Evolutionary conservation across 2,888 invertebrate species (phyloP), one percentile per base, ranked within the genome.

Genomic region (Caenorhabditis afra): DNA sequence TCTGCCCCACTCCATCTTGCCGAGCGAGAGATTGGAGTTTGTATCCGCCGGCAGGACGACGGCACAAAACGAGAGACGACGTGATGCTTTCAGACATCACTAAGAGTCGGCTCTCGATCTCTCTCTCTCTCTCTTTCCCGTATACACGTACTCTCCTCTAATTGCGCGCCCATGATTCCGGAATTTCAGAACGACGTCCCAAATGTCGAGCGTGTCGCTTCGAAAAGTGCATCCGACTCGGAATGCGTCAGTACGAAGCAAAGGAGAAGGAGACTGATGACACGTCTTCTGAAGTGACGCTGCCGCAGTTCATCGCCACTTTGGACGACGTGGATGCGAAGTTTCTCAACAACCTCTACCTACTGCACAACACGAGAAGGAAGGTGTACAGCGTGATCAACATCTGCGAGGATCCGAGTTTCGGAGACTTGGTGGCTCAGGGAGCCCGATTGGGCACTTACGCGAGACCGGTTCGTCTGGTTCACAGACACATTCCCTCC

Each of bases 351-450:
- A 16, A 29, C 1, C 18, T 73, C 4, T 23, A 18, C 0, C 1
- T 8, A 18, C 23, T 64, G 7, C 29, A 64, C 22, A 8, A 39
- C 2, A 52, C 45, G 11, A 39, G 73, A 0, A 10, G 4, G 1
- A 12, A 18, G 0, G 50, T 64, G 1, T 73, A 73, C 29, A 4
- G 50, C 5, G 49, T 50, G 3, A 73, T 64, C 52, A 71, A 64
- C 39, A 39, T 71, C n/a, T n/a, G 39, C 14, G 73, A 73, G 41
- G 73, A 73, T 52, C 64, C 73, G 0, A 50, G 50, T 18, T 73
- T 73, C 18, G 11, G 29, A 3, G 73, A 73, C 45, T 22, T 73
- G 12, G 73, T 73, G 3, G 29, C 39, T 5, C 10, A 29, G 18
- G 64, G 37, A 0, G 58, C 73, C 12, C 49, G 55, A 0, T 18